Evolutionary conservation across 2,797 vertebrate species (phyloP).

Genomic region (Onychomys arenicola): DNA sequence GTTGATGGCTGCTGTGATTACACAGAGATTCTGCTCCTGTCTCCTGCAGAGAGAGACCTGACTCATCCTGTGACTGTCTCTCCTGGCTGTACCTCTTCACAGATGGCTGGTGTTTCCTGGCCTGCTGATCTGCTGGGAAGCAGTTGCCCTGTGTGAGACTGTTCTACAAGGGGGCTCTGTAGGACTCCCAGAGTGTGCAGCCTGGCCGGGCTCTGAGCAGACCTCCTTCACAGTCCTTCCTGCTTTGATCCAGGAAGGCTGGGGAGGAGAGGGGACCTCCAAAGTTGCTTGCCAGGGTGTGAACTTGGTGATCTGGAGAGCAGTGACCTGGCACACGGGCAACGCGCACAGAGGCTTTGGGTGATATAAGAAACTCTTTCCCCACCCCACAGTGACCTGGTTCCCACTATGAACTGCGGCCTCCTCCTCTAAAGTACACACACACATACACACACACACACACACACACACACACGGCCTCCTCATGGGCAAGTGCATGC

Average conservation of each 20-base stretch:
- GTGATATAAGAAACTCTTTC: accelerated
- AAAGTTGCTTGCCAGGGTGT: background rate
- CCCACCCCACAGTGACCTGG: accelerated
- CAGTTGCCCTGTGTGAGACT: background rate
- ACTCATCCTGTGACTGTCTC: background rate
- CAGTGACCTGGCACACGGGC: background rate
- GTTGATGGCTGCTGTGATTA: background rate
- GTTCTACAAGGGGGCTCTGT: background rate
- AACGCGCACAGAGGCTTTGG: accelerated
- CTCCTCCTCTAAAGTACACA: background rate
- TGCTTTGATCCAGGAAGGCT: background rate
- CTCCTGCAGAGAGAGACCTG: background rate
- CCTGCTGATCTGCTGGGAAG: too few species aligned
- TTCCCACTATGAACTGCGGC: accelerated
- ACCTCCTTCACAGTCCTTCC: background rate
- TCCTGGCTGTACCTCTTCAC: background rate
- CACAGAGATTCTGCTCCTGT: background rate
- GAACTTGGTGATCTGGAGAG: background rate
- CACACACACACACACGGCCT: background rate
- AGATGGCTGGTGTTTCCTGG: accelerated
- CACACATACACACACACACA: background rate
- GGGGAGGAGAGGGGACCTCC: background rate
- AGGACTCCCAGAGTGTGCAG: background rate
- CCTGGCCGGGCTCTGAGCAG: background rate
- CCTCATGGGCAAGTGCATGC: accelerated